Conservation (phyloP, 2,888 invertebrate genomes). For the Anticlea derivata region DNA sequence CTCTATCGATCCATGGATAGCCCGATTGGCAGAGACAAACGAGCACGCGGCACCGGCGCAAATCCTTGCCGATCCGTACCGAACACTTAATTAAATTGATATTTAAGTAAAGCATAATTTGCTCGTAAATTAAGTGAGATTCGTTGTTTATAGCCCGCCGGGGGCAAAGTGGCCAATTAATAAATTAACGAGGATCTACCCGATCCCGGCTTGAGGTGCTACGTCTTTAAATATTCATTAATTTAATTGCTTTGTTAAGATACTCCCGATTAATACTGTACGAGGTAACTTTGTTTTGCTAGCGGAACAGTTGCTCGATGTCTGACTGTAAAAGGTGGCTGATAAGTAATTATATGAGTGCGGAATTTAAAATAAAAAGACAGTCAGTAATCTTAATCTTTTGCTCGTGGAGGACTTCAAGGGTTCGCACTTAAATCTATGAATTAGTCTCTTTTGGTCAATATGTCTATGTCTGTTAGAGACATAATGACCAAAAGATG, state of each 20-base stretch:
- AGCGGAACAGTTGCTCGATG: not conserved
- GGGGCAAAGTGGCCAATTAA: constrained; percentile 79
- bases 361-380: too few relatives aligned
- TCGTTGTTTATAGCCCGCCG: constrained; percentile 78
- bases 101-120: constrained; percentile 84
- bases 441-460: too few relatives aligned
- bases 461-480: too few relatives aligned
- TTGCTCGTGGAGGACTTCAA: too few relatives aligned
- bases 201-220: constrained; percentile 68
- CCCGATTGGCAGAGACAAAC: constrained; percentile 71
- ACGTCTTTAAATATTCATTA: constrained; percentile 71
- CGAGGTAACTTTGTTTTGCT: constrained; percentile 8
- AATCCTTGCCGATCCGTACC: constrained; percentile 67
- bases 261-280: constrained; percentile 12
- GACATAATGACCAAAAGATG: too few relatives aligned
- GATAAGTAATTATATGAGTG: too few relatives aligned
- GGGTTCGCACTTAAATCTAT: too few relatives aligned
- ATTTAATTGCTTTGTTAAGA: constrained; percentile 63
- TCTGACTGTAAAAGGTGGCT: not conserved
- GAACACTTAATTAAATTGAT: constrained; percentile 83
- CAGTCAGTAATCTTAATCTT: too few relatives aligned
- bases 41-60: constrained; percentile 52
- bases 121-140: constrained; percentile 82
- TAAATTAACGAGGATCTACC: constrained; percentile 78
- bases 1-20: constrained; percentile 21